Base-by-base conservation (phyloP, 2,797 vertebrate species). In the Cryptoprocta ferox region DNA sequence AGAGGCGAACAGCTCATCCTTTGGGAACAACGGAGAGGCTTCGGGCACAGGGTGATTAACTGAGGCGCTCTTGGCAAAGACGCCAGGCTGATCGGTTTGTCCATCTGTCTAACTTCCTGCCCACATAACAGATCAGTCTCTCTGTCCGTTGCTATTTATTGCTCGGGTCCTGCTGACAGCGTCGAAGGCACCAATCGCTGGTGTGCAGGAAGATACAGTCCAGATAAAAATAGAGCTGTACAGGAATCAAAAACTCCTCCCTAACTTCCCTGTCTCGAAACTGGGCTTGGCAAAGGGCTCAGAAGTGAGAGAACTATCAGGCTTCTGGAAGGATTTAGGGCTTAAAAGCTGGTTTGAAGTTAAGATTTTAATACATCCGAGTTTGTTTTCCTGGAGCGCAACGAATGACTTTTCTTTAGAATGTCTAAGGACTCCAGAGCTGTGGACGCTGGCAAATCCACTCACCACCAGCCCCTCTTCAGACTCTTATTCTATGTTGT, bases 161-260 rank as follows among this genome's bases (percentile, higher is more conserved):
- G 79, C 97, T 45, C 1, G 0, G 13, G 26, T 7, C 78, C 86
- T 75, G 97, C 96, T 97, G 97, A 98, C 96, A 0, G 30, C 0
- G 82, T 75, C 28, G 16, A 21, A 56, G 89, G 91, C 65, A 9
- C 96, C 86, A 3, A 21, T 65, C 48, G 6, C 78, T 28, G 65
- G 66, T 3, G 8, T 18, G 24, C 70, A 71, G 85, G 35, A 70
- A 96, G 92, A 88, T n/a, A 68, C 93, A 94, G 93, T 95, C 92
- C 82, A 94, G 96, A 89, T 91, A 98, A 97, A 98, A 98, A 97
- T 97, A 97, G 96, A 92, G 39, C 82, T 15, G 11, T 7, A 14
- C 18, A 6, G 86, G 76, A 50, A 53, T 94, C 65, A 81, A 32
- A 93, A 87, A 16, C 63, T 21, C 48, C 92, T 63, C 94, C 71